Base-by-base conservation (phyloP, 2,113 vertebrate species). In the Callaeas wilsoni region DNA sequence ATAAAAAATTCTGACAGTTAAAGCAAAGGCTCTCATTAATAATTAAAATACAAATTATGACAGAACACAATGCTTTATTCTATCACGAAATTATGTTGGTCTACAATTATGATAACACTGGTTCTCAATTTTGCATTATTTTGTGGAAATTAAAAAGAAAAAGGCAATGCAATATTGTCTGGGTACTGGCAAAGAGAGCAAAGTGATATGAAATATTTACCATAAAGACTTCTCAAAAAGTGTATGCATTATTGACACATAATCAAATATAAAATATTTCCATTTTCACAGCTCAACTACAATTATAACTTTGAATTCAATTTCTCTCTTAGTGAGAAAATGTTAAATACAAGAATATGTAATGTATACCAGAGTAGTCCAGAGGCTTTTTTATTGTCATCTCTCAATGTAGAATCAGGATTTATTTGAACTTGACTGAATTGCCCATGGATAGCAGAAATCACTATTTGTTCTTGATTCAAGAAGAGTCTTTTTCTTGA, bases 11-110 rank as follows among this genome's bases (percentile, higher is more conserved):
- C 90, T 96, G 95, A 92, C 86, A 95, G 87, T 94, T 97, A 95
- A 97, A 95, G 75, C 71, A 93, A 87, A 93, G 81, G 29, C n/a
- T 91, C 69, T 92, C 90, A 93, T 96, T 95, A 97, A 97, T 96
- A 96, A 97, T 97, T 97, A 93, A 97, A 96, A 95, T 93, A 93
- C 75, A 96, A 92, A 97, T 97, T 80, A 95, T 95, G 90, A 93
- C 79, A 94, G 94, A 95, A 93, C 90, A 93, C 70, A 93, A 88
- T 93, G 85, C 87, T 91, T 95, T 94, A 80, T 96, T 84, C 81
- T 73, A 47, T 92, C 90, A 91, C 67, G 83, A 84, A 95, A 86
- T 93, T 33, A 73, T 93, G 55, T 96, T 96, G 87, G 65, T 93
- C 84, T 88, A 76, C 84, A 76, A 82, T 96, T 95, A 94, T 39